These are phyloP conservation scores for Drosophila putrida DNA, from an alignment of 2,888 invertebrate genomes.

Conservation along the genomic window DNA sequence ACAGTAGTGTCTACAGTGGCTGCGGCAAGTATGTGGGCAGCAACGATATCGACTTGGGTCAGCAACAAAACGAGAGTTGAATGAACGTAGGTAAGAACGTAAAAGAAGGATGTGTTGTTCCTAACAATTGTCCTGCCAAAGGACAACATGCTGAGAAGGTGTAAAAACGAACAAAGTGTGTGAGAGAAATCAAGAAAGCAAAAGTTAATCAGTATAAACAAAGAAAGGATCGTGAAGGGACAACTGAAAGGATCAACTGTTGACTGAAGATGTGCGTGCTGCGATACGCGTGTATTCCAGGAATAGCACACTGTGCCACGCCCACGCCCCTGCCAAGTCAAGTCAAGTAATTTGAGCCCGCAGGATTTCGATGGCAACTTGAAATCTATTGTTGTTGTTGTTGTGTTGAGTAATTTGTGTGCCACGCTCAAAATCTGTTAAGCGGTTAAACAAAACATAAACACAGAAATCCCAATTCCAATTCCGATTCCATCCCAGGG, in stretches of 20 bases:
- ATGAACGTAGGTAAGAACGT: not conserved
- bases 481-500: constrained; percentile 23
- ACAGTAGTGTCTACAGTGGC: constrained; percentile 26
- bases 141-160: constrained; percentile 12
- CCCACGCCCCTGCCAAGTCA: constrained; percentile 39
- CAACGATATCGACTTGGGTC: constrained; percentile 55
- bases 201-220: constrained; percentile 53
- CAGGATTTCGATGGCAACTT: constrained; percentile 36
- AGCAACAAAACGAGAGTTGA: not conserved
- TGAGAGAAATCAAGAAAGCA: constrained; percentile 36
- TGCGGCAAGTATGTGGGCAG: constrained; percentile 61
- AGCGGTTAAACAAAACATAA: constrained; percentile 74
- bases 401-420: constrained; percentile 77
- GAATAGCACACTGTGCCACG: constrained; percentile 56
- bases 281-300: constrained; percentile 76
- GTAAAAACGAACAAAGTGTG: constrained; percentile 10
- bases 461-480: constrained; percentile 35
- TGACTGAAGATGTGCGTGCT: constrained; percentile 69
- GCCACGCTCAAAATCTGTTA: constrained; percentile 72
- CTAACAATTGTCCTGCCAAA: not conserved
- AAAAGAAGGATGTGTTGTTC: not conserved
- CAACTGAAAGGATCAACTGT: constrained; percentile 36
- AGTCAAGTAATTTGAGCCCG: constrained; percentile 61
- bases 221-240: constrained; percentile 35
- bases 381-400: constrained; percentile 37